Evolutionary conservation across 2,797 vertebrate genomes (phyloP), one percentile per base, ranked within the genome.

Genomic region (Molossus alvarezi): DNA sequence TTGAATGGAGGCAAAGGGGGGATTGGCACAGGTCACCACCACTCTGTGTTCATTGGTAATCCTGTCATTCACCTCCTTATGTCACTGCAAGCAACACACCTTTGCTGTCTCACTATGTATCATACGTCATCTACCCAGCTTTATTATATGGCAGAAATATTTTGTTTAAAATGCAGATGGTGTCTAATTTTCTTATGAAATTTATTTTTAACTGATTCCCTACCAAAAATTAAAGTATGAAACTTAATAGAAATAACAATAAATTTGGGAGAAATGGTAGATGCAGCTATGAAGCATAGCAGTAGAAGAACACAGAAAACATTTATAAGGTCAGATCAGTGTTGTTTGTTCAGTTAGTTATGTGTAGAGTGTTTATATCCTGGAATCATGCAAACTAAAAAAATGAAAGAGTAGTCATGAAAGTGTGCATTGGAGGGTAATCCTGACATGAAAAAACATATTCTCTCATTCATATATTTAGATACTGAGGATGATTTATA

Each of bases 181-280:
- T 77, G 18, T 48, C 12, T 77, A 73, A 64, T 58, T 77, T 86
- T 58, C 45, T 58, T 48, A 55, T 6, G 27, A 55, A 53, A 83
- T 72, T 89, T 57, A 80, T 33, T 65, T 72, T 72, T 86, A 71
- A 95, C 62, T 51, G 9, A 89, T 45, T 90, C n/a, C 4, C 29
- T 41, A 45, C 18, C 3, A 5, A 83, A 20, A 60, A 37, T 45
- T 11, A 80, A 94, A 83, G 9, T 29, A 65, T 86, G 20, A 77
- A 79, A 79, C 27, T 64, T 88, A 45, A 73, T 29, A 77, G 12
- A 85, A 53, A 69, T 55, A 85, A 77, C 3, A 33, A 45, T 75
- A 62, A 48, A n/a, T 77, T 88, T 58, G n/a, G 21, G 8, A 73
- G 21, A 79, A 90, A 72, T 23, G 53, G 33, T 51, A 62, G 25